Conservation (phyloP, 2,888 invertebrate species). For the Drepanosiphum platanoidis region DNA sequence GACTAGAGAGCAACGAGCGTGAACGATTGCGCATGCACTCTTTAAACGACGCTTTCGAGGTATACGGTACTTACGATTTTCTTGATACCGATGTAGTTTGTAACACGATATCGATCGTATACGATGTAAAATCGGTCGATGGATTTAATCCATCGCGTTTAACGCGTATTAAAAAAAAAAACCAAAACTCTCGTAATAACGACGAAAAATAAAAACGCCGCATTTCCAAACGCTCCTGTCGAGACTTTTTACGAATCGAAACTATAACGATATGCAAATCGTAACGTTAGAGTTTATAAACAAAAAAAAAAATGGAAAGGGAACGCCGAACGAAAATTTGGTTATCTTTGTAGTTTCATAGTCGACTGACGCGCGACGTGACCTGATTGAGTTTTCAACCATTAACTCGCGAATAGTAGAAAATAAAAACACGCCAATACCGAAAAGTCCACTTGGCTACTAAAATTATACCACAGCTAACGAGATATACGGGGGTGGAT, state of each 20-base stretch:
- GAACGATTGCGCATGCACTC: slow-evolving; percentile 94
- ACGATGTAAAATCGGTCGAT: background rate
- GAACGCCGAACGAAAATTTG: background rate
- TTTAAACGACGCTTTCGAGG: slow-evolving; percentile 90
- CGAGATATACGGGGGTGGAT: no score
- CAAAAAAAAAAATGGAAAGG: background rate
- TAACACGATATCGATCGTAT: background rate
- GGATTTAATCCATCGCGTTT: background rate
- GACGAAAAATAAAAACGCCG: no score
- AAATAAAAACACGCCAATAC: background rate
- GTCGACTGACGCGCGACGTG: background rate
- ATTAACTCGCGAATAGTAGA: background rate
- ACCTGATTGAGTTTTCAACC: slow-evolving; percentile 6
- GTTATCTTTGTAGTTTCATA: background rate
- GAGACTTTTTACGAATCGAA: background rate
- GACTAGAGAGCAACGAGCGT: slow-evolving; percentile 89
- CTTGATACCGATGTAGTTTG: background rate
- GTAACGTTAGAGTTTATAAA: background rate
- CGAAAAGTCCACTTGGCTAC: no score
- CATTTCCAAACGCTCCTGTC: background rate
- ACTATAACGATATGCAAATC: background rate
- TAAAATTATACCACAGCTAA: no score
- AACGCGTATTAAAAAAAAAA: background rate
- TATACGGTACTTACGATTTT: slow-evolving; percentile 65
- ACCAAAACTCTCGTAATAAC: background rate